Evolutionary conservation across 30 jellyfish, hydroid and myxozoan genomes (phyloP).

Genomic region (Chrysaora quinquecirrha): DNA sequence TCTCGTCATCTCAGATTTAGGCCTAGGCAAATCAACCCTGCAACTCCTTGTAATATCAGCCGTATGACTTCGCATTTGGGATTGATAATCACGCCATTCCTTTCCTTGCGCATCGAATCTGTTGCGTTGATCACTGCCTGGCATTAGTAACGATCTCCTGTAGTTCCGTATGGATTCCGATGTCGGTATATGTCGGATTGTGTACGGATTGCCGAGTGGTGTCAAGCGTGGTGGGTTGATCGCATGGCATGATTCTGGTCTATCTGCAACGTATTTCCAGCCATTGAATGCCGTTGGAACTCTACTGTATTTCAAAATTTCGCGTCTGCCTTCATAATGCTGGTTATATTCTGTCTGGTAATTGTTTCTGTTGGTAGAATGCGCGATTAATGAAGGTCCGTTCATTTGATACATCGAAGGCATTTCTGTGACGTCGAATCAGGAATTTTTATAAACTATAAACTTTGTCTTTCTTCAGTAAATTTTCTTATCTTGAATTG

Average conservation of each 20-base stretch:
- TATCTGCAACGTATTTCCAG: background rate
- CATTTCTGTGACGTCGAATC: background rate
- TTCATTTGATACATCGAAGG: background rate
- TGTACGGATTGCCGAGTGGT: background rate
- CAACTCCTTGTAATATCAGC: background rate
- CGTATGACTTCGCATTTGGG: background rate
- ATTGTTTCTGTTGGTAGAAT: background rate
- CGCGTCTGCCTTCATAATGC: background rate
- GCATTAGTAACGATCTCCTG: background rate
- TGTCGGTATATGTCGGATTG: background rate
- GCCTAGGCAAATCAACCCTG: conserved; percentile 1
- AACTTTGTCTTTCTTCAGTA: too few relatives aligned
- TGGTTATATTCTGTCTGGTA: background rate
- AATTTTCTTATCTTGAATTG: too few relatives aligned
- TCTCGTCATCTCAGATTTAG: conserved; percentile 16
- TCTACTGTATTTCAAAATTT: background rate
- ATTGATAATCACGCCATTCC: background rate
- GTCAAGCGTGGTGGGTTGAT: conserved; percentile 4
- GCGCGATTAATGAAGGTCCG: background rate
- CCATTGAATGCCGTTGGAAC: conserved; percentile 1
- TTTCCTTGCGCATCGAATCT: conserved; percentile 4
- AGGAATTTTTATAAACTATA: background rate
- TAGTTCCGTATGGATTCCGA: conserved; percentile 4
- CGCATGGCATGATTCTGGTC: background rate
- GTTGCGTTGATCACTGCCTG: background rate